Conservation (phyloP, 2,797 vertebrate species). For the Echiichthys vipera region DNA sequence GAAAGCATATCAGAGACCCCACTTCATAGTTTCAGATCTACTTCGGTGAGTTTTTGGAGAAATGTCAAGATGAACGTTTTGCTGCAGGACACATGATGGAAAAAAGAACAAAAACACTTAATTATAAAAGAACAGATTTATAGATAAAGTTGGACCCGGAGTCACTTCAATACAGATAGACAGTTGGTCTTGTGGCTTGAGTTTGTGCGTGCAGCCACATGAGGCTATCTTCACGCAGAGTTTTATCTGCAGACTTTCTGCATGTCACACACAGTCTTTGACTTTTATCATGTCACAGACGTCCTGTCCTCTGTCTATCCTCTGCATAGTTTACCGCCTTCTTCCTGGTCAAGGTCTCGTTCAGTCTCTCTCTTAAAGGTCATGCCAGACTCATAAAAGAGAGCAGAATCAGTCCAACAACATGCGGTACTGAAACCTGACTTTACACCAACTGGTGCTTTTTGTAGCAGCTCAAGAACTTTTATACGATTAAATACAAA, state of each 20-base stretch:
- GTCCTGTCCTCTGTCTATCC: constrained; percentile 5
- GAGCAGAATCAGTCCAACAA: constrained; percentile 10
- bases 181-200: background rate
- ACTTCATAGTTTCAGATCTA: constrained; percentile 47
- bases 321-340: background rate
- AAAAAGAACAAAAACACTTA: background rate
- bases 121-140: background rate
- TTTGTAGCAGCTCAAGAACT: background rate
- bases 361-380: constrained; percentile 11
- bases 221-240: background rate
- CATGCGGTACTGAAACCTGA: constrained; percentile 43
- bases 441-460: background rate
- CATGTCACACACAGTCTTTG: background rate
- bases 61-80: constrained; percentile 7
- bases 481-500: background rate
- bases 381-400: constrained; percentile 22
- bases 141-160: background rate
- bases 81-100: constrained; percentile 8
- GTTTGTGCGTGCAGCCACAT: constrained; percentile 1
- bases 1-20: constrained; percentile 17
- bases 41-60: constrained; percentile 14
- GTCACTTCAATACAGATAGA: background rate
- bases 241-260: constrained; percentile 25
- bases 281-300: background rate
- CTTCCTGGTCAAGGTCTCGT: background rate